Percentiles rank a stretch among this genome's conserved stretches.
These are phyloP conservation scores for Phrynocephalus vlangalii DNA, from an alignment of 2,797 vertebrate species.

Conservation along the genomic window DNA sequence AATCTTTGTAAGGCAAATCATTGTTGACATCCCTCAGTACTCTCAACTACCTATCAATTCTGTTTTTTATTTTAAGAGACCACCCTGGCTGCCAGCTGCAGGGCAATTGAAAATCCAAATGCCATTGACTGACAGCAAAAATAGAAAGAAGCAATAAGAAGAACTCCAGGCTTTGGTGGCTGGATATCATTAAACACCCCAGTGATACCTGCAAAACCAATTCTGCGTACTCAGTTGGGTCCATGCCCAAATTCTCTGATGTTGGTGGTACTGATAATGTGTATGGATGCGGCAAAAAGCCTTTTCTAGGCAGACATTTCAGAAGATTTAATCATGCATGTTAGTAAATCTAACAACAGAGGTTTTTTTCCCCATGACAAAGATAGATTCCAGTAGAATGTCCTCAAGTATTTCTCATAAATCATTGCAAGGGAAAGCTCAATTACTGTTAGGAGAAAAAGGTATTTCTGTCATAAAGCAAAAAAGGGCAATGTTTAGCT, in stretches of 20 bases:
- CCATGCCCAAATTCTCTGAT: not conserved
- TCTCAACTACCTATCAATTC: slow-evolving; percentile 9
- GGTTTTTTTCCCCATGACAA: slow-evolving; percentile 22
- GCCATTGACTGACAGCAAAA: not conserved
- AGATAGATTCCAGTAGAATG: slow-evolving; percentile 32
- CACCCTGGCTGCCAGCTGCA: not conserved
- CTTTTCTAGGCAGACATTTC: slow-evolving; percentile 6
- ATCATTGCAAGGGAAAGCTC: slow-evolving; percentile 45
- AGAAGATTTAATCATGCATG: slow-evolving; percentile 36
- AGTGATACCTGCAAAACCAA: slow-evolving; percentile 3
- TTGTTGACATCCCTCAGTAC: not conserved
- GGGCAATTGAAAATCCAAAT: slow-evolving; percentile 26
- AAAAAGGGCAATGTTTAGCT: slow-evolving; percentile 17
- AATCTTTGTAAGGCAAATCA: slow-evolving; percentile 21
- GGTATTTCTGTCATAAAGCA: slow-evolving; percentile 41
- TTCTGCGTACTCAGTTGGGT: not conserved
- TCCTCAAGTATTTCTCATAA: slow-evolving; percentile 49
- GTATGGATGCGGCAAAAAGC: not conserved
- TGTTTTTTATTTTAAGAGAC: slow-evolving; percentile 13
- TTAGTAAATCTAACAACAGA: slow-evolving; percentile 23
- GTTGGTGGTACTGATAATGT: not conserved
- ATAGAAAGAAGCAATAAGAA: not conserved
- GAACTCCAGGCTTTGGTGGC: not conserved
- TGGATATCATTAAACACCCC: slow-evolving; percentile 5
- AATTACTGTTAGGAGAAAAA: slow-evolving; percentile 39